Percentiles rank a stretch among this genome's conserved stretches.
phyloP scores from a whole-genome alignment of 2,797 vertebrate genomes.

The Bovichtus diacanthus region DNA sequence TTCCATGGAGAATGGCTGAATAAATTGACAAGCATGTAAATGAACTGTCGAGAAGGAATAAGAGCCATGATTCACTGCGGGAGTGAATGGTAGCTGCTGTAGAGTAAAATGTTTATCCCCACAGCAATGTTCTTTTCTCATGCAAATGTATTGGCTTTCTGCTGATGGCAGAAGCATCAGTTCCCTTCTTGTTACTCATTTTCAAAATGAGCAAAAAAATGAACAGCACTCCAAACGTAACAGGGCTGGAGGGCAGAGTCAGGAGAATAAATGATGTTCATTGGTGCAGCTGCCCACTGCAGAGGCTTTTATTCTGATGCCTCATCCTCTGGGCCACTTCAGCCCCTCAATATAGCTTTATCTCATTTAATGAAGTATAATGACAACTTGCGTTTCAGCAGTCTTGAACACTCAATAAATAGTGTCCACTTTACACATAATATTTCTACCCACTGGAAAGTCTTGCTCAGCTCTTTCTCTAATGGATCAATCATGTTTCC shows the following conservation, averaged over 20 bases:
- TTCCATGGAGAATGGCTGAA: slow-evolving; percentile 11
- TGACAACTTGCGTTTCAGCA: not conserved
- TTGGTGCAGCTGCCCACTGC: slow-evolving; percentile 34
- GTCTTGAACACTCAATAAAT: not conserved
- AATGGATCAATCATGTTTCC: slow-evolving; percentile 7
- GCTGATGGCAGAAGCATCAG: slow-evolving; percentile 33
- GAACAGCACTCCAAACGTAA: slow-evolving; percentile 28
- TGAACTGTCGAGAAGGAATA: slow-evolving; percentile 8
- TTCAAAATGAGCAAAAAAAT: slow-evolving; percentile 42
- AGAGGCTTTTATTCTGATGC: slow-evolving; percentile 31
- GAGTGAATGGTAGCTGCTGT: not conserved
- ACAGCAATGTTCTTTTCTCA: slow-evolving; percentile 18
- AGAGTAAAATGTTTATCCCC: slow-evolving; percentile 23
- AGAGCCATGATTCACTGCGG: slow-evolving; percentile 7
- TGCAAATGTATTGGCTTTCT: slow-evolving; percentile 38
- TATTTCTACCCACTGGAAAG: not conserved
- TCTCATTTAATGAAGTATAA: not conserved
- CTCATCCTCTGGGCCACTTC: slow-evolving; percentile 30
- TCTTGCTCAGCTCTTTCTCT: slow-evolving; percentile 24
- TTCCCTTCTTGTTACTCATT: slow-evolving; percentile 30
- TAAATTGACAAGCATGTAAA: slow-evolving; percentile 25
- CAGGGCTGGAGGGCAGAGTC: slow-evolving; percentile 22
- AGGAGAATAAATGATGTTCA: slow-evolving; percentile 39
- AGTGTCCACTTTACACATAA: not conserved
- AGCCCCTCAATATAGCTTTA: not conserved